phyloP scores from a whole-genome alignment of 2,113 vertebrate genomes.

The Dasyornis broadbenti region DNA sequence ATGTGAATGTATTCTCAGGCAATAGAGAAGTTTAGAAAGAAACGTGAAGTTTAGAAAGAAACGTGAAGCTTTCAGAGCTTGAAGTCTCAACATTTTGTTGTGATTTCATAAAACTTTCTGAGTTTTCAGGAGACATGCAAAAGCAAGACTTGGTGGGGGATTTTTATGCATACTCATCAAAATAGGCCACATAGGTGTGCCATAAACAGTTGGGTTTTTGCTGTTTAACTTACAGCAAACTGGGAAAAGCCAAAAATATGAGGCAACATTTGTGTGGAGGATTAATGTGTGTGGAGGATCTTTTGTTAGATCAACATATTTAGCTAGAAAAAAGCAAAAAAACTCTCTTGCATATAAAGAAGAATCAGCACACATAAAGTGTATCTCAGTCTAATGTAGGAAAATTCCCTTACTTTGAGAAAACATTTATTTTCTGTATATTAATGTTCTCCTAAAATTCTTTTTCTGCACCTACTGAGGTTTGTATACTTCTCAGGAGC shows the following conservation, averaged over 20 bases:
- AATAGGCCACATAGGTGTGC: neutral
- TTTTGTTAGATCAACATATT: neutral
- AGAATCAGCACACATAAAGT: neutral
- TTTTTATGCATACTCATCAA: neutral
- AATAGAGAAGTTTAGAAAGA: neutral
- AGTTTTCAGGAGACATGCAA: neutral
- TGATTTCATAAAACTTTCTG: neutral
- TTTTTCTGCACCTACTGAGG: neutral
- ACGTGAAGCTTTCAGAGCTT: neutral
- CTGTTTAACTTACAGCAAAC: neutral
- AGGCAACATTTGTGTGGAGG: neutral
- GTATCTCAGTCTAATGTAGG: neutral
- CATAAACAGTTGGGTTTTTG: neutral
- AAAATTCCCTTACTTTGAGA: neutral
- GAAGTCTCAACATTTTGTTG: neutral
- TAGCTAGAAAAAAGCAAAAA: neutral
- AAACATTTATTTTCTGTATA: neutral
- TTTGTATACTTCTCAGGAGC: neutral
- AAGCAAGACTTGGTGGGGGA: neutral
- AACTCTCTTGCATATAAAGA: accelerated
- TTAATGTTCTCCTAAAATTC: accelerated
- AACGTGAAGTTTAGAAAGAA: neutral
- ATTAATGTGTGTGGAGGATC: neutral
- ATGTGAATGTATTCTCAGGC: neutral
- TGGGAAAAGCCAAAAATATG: neutral